Evolutionary conservation across 1,140 invertebrate genomes (phyloP).

Genomic region (Batillaria attramentaria): DNA sequence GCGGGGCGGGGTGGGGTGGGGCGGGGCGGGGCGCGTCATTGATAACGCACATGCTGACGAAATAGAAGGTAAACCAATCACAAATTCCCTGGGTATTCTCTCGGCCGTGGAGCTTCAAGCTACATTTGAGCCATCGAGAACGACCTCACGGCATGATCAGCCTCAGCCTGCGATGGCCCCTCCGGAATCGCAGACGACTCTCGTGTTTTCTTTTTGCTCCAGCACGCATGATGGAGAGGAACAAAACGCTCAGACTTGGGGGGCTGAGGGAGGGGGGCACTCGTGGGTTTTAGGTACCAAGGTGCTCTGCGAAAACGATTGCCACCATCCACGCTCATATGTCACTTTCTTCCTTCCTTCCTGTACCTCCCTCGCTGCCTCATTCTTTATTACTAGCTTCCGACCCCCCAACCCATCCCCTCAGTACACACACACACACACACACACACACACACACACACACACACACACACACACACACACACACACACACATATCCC

Average conservation of each 20-base stretch:
- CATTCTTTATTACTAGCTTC: neutral
- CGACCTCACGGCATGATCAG: neutral
- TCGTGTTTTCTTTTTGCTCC: neutral
- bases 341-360: neutral
- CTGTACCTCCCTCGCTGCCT: neutral
- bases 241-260: neutral
- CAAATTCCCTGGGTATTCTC: neutral
- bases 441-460: neutral
- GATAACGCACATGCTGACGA: neutral
- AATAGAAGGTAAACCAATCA: neutral
- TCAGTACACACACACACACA: neutral
- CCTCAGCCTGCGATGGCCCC: neutral
- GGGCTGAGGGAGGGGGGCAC: neutral
- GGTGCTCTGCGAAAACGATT: neutral
- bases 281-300: neutral
- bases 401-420: neutral
- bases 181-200: neutral
- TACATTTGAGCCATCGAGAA: neutral
- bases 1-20: too few relatives aligned
- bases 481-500: neutral
- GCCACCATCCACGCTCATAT: conserved; percentile 1
- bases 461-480: neutral
- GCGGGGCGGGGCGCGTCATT: neutral
- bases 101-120: neutral
- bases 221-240: neutral